phyloP scores from a whole-genome alignment of 2,888 invertebrate species.

The Drosophila paramelanica region DNA sequence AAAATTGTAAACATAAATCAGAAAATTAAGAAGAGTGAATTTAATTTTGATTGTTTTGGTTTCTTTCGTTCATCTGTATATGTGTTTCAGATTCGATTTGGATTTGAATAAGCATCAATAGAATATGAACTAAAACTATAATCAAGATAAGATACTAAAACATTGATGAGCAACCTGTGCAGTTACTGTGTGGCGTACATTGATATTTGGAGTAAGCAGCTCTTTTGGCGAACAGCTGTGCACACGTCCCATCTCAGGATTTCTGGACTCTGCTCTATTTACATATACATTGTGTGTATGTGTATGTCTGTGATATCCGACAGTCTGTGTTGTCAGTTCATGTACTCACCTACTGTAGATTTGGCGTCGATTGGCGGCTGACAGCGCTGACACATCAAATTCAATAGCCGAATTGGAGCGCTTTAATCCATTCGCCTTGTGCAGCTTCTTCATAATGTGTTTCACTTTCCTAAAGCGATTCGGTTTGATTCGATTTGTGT shows the following conservation, averaged over 20 bases:
- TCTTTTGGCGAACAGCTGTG: slow-evolving; percentile 46
- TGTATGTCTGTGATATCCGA: slow-evolving; percentile 22
- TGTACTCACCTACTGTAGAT: slow-evolving; percentile 86
- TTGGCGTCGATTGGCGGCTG: slow-evolving; percentile 88
- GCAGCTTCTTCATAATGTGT: slow-evolving; percentile 86
- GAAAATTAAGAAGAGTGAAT: slow-evolving; percentile 37
- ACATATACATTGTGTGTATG: slow-evolving; percentile 10
- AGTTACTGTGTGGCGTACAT: slow-evolving; percentile 31
- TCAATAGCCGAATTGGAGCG: slow-evolving; percentile 90
- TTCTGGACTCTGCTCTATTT: slow-evolving; percentile 40
- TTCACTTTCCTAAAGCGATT: slow-evolving; percentile 81
- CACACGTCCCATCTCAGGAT: slow-evolving; percentile 39
- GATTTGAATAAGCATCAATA: slow-evolving; percentile 49
- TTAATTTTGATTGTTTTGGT: slow-evolving; percentile 1
- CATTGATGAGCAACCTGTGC: slow-evolving; percentile 58
- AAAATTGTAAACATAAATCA: slow-evolving; percentile 26
- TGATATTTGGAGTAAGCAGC: slow-evolving; percentile 12
- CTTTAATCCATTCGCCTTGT: slow-evolving; percentile 86
- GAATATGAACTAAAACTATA: slow-evolving; percentile 33
- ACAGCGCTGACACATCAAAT: slow-evolving; percentile 87
- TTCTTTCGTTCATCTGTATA: slow-evolving; percentile 11
- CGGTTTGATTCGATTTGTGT: slow-evolving; percentile 1
- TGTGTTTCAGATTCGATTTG: slow-evolving; percentile 20
- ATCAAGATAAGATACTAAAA: slow-evolving; percentile 11
- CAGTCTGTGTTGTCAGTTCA: slow-evolving; percentile 27